phyloP scores from a whole-genome alignment of 2,113 vertebrate species.

The human region GRCh38 chr12:127599501-127600000 shows the following conservation, averaged over 20 bases:
- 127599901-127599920: too few species aligned
- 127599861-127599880: neutral
- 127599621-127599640: slow-evolving; percentile 35
- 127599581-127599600: slow-evolving; percentile 55
- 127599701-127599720: slow-evolving; percentile 47
- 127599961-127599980: too few species aligned
- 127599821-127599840: neutral
- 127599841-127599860: neutral
- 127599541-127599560: neutral
- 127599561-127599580: slow-evolving; percentile 28
- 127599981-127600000: too few species aligned
- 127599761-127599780: neutral
- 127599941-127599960: too few species aligned
- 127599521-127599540: neutral
- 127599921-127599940: too few species aligned
- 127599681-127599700: slow-evolving; percentile 64
- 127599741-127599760: slow-evolving; percentile 10
- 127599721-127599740: slow-evolving; percentile 59
- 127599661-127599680: slow-evolving; percentile 64
- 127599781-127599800: neutral
- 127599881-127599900: too few species aligned
- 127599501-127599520: neutral
- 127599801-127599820: neutral
- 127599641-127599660: slow-evolving; percentile 53
- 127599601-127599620: slow-evolving; percentile 45